Conservation (phyloP, 1,140 invertebrate genomes). For the Drosophila hydei region DNA sequence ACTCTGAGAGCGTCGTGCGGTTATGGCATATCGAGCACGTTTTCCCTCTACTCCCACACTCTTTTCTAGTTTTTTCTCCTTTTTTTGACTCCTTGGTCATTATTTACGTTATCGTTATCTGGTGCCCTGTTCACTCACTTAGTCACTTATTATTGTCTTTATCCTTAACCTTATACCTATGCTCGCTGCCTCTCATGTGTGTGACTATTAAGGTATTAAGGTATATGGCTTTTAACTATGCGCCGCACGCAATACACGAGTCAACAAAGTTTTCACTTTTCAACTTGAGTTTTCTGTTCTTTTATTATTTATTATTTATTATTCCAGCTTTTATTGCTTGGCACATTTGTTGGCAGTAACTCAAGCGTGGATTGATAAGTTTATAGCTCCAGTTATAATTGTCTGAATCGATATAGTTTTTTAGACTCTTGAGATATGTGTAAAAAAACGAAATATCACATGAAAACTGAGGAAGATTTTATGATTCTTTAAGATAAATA, state of each 20-base stretch:
- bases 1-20: constrained; percentile 43
- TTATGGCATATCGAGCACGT: constrained; percentile 81
- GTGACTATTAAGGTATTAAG: constrained; percentile 63
- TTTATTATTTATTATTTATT: constrained; percentile 13
- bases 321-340: background rate
- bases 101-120: constrained; percentile 76
- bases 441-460: too few species aligned
- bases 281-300: constrained; percentile 24
- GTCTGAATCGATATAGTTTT: too few species aligned
- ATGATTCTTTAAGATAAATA: too few species aligned
- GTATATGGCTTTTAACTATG: constrained; percentile 71
- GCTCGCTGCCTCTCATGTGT: constrained; percentile 63
- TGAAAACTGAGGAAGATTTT: too few species aligned
- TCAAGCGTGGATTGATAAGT: too few species aligned
- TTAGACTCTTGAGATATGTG: too few species aligned
- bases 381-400: too few species aligned
- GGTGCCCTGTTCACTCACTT: constrained; percentile 55
- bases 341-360: too few species aligned
- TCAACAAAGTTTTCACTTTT: constrained; percentile 55
- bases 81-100: constrained; percentile 54
- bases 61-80: constrained; percentile 7
- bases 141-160: constrained; percentile 74
- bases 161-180: constrained; percentile 37
- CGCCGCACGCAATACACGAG: constrained; percentile 54
- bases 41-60: constrained; percentile 10